Conservation (phyloP, 2,888 invertebrate species). For the Nasonovia ribisnigri region DNA sequence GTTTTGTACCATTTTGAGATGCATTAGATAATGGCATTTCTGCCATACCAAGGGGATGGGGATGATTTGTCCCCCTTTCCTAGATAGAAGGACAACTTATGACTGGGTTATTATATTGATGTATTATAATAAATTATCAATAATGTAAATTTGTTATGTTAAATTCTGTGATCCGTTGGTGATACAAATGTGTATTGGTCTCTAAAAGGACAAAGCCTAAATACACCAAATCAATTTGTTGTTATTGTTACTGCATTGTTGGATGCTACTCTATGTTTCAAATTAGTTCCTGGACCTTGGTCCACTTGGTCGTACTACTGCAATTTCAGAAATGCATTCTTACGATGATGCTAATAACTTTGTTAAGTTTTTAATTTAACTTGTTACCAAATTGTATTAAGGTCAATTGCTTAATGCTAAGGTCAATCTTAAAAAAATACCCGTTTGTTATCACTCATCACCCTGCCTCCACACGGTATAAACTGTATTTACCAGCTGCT, state of each 20-base stretch:
- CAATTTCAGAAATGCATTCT: constrained; percentile 72
- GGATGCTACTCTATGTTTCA: constrained; percentile 93
- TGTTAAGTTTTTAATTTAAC: constrained; percentile 30
- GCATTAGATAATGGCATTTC: too few species aligned
- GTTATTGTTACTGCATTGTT: constrained; percentile 86
- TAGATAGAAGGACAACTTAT: too few species aligned
- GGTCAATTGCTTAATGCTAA: background rate
- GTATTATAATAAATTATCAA: constrained; percentile 13
- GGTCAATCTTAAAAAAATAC: constrained; percentile 16
- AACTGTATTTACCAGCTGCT: too few species aligned
- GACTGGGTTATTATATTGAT: too few species aligned
- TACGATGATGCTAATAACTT: constrained; percentile 23
- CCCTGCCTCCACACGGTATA: too few species aligned
- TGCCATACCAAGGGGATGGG: too few species aligned
- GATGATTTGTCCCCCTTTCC: too few species aligned
- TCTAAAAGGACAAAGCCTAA: constrained; percentile 70
- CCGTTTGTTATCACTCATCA: too few species aligned
- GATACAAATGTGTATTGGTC: constrained; percentile 81
- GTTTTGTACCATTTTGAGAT: too few species aligned
- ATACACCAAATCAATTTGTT: constrained; percentile 71
- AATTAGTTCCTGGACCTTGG: constrained; percentile 82
- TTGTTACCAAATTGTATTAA: background rate
- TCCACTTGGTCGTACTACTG: constrained; percentile 83
- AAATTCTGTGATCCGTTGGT: constrained; percentile 82
- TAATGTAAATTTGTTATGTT: constrained; percentile 69